Percentiles rank a stretch among this genome's conserved stretches.
These are phyloP conservation scores for Nyleta sp. DNA, from an alignment of 2,888 invertebrate species.

Conservation along the genomic window DNA sequence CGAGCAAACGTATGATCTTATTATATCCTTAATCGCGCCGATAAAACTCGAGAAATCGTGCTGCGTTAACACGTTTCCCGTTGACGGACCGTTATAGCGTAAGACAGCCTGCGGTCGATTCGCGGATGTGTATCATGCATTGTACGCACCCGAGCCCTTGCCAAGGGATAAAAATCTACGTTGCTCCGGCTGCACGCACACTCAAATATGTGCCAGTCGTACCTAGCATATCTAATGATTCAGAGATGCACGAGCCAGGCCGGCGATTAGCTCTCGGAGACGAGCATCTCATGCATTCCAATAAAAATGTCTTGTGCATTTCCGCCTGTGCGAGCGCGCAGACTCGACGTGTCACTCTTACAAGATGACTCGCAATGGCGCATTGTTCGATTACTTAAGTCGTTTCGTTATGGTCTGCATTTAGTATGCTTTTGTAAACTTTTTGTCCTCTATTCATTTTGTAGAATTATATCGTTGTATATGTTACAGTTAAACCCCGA, in stretches of 20 bases:
- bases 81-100: constrained; percentile 73
- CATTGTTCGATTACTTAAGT: constrained; percentile 19
- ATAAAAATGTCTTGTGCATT: constrained; percentile 59
- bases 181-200: constrained; percentile 40
- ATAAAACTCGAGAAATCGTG: constrained; percentile 71
- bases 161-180: constrained; percentile 59
- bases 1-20: constrained; percentile 58
- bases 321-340: constrained; percentile 33
- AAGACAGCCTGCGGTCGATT: constrained; percentile 64
- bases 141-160: constrained; percentile 59
- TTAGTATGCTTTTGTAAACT: not conserved
- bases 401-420: constrained; percentile 2
- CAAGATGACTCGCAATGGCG: constrained; percentile 1
- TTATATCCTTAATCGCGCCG: constrained; percentile 65
- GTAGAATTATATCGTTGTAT: no score
- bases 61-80: constrained; percentile 60
- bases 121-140: constrained; percentile 58
- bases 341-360: constrained; percentile 39
- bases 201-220: constrained; percentile 66
- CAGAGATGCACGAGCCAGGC: constrained; percentile 45
- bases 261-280: constrained; percentile 50
- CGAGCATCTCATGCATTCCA: constrained; percentile 54
- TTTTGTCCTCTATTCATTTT: no score
- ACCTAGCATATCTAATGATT: constrained; percentile 66
- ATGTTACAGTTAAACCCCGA: no score